A percentile compares a stretch with the other conserved stretches of the same genome.
phyloP scores from a whole-genome alignment of 2,888 invertebrate genomes.

The Melanchra persicariae region DNA sequence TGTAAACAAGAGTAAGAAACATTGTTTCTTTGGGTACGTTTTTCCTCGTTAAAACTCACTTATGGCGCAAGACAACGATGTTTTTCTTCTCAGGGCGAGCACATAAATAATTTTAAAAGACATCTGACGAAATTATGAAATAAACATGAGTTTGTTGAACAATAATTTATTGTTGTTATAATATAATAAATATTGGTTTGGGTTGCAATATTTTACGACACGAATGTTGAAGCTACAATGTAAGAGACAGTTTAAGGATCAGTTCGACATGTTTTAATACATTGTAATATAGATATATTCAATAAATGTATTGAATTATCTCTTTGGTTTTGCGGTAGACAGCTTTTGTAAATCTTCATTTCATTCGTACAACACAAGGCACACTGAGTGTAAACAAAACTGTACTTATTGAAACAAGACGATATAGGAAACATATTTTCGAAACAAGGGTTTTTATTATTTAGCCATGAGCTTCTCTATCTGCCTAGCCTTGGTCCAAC shows the following conservation, averaged over 20 bases:
- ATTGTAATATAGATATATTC: conserved; percentile 36
- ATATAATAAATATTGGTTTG: conserved; percentile 58
- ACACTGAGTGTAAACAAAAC: conserved; percentile 9
- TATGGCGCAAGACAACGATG: conserved; percentile 7
- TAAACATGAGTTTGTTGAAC: conserved; percentile 61
- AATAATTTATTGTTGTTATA: conserved; percentile 63
- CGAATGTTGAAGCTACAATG: conserved; percentile 48
- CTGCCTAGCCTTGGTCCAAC: too few species aligned
- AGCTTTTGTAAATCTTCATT: conserved; percentile 18
- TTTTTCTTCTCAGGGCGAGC: conserved; percentile 46
- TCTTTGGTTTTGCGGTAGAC: conserved; percentile 11
- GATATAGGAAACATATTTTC: not conserved
- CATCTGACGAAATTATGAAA: conserved; percentile 61
- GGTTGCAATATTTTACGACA: conserved; percentile 56
- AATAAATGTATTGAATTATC: conserved; percentile 35
- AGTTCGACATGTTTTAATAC: conserved; percentile 38
- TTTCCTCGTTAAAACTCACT: conserved; percentile 30
- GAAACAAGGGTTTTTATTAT: not conserved
- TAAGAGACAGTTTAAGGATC: conserved; percentile 43
- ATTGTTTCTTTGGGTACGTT: conserved; percentile 15
- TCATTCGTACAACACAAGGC: too few species aligned
- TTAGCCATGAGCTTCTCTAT: too few species aligned
- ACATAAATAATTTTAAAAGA: conserved; percentile 59
- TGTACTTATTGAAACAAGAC: not conserved
- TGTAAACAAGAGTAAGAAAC: conserved; percentile 13